Conservation (phyloP, 2,797 vertebrate genomes). For the Microhierax caerulescens region DNA sequence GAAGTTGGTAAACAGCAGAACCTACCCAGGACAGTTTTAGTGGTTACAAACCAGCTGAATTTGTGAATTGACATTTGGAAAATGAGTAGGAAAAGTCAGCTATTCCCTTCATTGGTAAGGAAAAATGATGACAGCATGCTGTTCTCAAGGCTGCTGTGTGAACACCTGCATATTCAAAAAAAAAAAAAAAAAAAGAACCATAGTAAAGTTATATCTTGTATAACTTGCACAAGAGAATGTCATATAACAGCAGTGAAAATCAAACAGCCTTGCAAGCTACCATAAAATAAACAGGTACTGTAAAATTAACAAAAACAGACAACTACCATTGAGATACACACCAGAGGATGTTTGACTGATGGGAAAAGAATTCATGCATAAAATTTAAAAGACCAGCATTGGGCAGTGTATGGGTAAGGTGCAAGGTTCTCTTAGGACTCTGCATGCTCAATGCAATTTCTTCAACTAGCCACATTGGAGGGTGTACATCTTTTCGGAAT, state of each 20-base stretch:
- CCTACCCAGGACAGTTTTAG: neutral
- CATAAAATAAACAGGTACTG: neutral
- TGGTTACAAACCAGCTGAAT: neutral
- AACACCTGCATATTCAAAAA: neutral
- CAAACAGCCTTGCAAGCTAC: neutral
- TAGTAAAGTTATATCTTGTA: too few relatives aligned
- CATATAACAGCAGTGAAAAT: neutral
- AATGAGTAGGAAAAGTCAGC: neutral
- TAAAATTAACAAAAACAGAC: neutral
- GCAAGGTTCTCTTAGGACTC: neutral
- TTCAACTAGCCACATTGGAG: neutral
- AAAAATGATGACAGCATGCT: neutral
- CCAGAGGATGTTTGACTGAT: neutral
- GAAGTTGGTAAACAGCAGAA: neutral
- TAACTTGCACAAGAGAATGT: neutral
- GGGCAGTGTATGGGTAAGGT: neutral
- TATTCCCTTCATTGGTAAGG: neutral
- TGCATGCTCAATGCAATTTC: neutral
- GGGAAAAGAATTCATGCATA: neutral
- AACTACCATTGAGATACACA: neutral
- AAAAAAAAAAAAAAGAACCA: neutral
- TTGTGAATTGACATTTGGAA: constrained; percentile 7
- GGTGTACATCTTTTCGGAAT: neutral
- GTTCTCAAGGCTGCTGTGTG: neutral
- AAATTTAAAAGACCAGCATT: neutral